phyloP scores from a whole-genome alignment of 2,797 vertebrate genomes.

The Cyprinodon diabolis region DNA sequence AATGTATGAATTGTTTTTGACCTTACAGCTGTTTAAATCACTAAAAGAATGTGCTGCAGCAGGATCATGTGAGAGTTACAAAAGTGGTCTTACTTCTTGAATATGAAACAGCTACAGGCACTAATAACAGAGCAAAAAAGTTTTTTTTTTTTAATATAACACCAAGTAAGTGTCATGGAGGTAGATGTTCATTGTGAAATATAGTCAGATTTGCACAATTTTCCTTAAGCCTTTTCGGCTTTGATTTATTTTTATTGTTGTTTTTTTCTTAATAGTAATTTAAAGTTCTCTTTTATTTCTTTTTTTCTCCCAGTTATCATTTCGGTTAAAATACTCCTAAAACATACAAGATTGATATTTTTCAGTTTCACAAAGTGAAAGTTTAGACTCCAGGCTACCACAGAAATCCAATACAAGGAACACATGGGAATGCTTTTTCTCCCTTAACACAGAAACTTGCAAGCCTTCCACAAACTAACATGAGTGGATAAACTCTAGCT shows the following conservation, averaged over 20 bases:
- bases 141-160: neutral
- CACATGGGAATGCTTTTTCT: slow-evolving; percentile 1
- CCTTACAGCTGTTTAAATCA: neutral
- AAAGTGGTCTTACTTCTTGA: neutral
- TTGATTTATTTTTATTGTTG: neutral
- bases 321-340: neutral
- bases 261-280: neutral
- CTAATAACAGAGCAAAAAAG: neutral
- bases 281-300: neutral
- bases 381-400: neutral
- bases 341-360: neutral
- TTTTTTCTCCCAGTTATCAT: slow-evolving; percentile 4
- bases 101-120: neutral
- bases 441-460: neutral
- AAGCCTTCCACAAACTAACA: neutral
- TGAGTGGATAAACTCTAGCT: slow-evolving; percentile 11
- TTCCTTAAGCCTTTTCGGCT: neutral
- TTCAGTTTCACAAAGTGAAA: neutral
- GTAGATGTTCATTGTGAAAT: neutral
- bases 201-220: neutral
- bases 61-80: neutral
- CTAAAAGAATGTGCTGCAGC: neutral
- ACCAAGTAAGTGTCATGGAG: neutral
- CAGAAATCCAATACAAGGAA: slow-evolving; percentile 1
- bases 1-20: neutral